These are phyloP conservation scores for Siniperca undulata DNA, from an alignment of 2,797 vertebrate genomes.

Conservation along the genomic window DNA sequence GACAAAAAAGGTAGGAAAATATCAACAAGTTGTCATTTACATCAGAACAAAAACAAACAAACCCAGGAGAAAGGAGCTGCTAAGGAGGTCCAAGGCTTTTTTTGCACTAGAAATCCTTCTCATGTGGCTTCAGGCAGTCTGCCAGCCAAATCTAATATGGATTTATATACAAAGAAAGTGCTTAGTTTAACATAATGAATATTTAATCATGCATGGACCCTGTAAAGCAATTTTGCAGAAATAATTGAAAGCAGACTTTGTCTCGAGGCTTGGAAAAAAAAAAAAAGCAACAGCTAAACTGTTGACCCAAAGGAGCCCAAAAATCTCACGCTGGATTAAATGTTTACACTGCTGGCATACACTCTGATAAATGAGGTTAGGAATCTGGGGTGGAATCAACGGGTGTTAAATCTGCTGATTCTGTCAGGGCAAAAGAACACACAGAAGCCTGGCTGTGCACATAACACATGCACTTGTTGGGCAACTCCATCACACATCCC, in stretches of 20 bases:
- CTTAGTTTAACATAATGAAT: conserved; percentile 92
- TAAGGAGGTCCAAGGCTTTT: conserved; percentile 77
- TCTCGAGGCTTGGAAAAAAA: conserved; percentile 78
- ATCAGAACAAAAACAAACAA: conserved; percentile 85
- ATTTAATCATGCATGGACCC: conserved; percentile 91
- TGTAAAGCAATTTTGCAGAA: conserved; percentile 91
- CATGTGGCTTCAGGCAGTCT: conserved; percentile 86
- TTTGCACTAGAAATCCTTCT: conserved; percentile 85
- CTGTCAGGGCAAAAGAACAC: conserved; percentile 72
- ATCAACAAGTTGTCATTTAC: conserved; percentile 84
- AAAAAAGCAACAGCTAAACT: conserved; percentile 81
- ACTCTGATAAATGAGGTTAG: conserved; percentile 85
- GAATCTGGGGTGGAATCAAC: conserved; percentile 80
- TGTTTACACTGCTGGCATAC: conserved; percentile 87
- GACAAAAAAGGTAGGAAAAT: conserved; percentile 77
- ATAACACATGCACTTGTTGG: conserved; percentile 47
- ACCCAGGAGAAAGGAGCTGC: conserved; percentile 71
- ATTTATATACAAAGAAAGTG: conserved; percentile 92
- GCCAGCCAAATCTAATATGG: conserved; percentile 89
- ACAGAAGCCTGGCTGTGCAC: conserved; percentile 46
- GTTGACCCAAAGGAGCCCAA: conserved; percentile 86
- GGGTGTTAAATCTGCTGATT: conserved; percentile 81
- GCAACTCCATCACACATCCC: conserved; percentile 23
- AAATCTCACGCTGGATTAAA: conserved; percentile 87
- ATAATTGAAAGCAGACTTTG: conserved; percentile 93